These are phyloP conservation scores for Baronia brevicornis DNA, from an alignment of 2,888 invertebrate genomes.

Conservation along the genomic window DNA sequence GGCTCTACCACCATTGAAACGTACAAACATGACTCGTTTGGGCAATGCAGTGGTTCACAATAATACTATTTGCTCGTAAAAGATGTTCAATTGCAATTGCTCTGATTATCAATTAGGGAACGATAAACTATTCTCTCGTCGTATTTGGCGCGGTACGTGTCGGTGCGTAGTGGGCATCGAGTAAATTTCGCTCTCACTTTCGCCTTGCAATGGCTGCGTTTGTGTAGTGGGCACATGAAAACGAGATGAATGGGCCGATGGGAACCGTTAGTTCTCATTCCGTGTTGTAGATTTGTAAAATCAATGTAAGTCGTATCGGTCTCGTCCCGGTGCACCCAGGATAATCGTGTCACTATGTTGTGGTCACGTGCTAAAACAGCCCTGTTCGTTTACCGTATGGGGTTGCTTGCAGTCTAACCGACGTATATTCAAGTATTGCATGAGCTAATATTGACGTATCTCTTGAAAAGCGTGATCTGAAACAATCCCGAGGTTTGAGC, in stretches of 20 bases:
- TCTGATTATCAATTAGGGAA: conserved; percentile 33
- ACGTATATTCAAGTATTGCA: conserved; percentile 50
- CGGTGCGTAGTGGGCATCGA: conserved; percentile 60
- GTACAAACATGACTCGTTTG: too few relatives aligned
- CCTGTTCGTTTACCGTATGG: conserved; percentile 41
- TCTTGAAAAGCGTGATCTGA: too few relatives aligned
- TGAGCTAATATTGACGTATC: too few relatives aligned
- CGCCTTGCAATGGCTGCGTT: conserved; percentile 64
- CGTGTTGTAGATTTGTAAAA: conserved; percentile 70
- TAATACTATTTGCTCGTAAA: too few relatives aligned
- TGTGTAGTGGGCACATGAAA: conserved; percentile 62
- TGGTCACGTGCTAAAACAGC: conserved; percentile 51
- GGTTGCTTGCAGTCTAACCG: conserved; percentile 51
- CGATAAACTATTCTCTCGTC: conserved; percentile 46
- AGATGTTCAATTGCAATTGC: too few relatives aligned
- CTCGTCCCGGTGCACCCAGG: conserved; percentile 38
- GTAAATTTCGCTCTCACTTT: conserved; percentile 73
- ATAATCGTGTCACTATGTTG: conserved; percentile 64
- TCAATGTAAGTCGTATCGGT: conserved; percentile 64
- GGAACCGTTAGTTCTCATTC: conserved; percentile 65
- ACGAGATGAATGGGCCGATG: conserved; percentile 72
- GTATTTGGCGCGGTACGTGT: conserved; percentile 55
- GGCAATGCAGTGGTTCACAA: too few relatives aligned
- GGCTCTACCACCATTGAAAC: too few relatives aligned
- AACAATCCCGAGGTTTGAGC: too few relatives aligned